These are phyloP conservation scores for Papilio gigon DNA, from an alignment of 2,888 invertebrate genomes.

Conservation along the genomic window DNA sequence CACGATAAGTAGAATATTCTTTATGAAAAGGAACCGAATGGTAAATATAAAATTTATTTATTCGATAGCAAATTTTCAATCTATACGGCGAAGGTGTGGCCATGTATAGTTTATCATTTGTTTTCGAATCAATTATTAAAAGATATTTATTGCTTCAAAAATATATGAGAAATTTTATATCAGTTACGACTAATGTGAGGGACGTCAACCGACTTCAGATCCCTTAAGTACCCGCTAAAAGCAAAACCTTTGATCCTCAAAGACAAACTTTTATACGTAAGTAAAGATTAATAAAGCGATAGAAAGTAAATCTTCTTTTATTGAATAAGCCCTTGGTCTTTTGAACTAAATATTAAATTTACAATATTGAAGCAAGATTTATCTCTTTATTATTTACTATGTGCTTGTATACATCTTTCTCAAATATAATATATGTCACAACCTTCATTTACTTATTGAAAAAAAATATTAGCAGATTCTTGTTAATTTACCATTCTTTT, in stretches of 20 bases:
- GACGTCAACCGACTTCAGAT: constrained; percentile 1
- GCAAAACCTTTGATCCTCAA: constrained; percentile 30
- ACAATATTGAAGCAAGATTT: background rate
- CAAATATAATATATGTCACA: no score
- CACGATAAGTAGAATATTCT: background rate
- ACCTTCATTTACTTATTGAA: no score
- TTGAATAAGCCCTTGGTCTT: background rate
- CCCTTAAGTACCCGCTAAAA: constrained; percentile 32
- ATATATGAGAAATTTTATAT: background rate
- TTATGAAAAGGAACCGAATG: no score
- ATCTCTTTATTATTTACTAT: background rate
- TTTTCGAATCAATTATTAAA: background rate
- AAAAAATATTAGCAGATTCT: no score
- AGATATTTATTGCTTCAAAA: background rate
- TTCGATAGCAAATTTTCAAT: no score
- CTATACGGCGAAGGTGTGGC: background rate
- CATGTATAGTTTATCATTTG: no score
- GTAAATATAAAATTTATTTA: no score
- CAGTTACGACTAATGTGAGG: constrained; percentile 34
- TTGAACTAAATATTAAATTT: background rate
- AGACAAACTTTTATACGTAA: constrained; percentile 7
- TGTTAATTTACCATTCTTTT: no score
- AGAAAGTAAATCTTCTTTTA: constrained; percentile 27
- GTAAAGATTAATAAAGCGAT: constrained; percentile 13
- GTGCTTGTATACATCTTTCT: no score